Evolutionary conservation across 2,888 invertebrate species (phyloP).

Genomic region (Diarsia rubi): DNA sequence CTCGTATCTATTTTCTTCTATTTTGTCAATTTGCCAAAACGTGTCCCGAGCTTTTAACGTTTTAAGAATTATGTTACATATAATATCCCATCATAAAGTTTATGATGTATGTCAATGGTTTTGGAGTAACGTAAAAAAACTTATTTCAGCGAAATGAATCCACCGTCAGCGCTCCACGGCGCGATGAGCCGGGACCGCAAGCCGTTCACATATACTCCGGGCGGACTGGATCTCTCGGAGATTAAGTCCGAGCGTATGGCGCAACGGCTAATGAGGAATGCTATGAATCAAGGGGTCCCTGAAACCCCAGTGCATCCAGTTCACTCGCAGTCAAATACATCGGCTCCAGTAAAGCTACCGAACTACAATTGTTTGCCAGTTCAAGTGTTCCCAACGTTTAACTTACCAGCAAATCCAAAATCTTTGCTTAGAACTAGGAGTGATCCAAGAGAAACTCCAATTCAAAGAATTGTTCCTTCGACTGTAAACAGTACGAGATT

Average conservation of each 20-base stretch:
- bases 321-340: slow-evolving; percentile 87
- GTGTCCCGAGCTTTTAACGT: slow-evolving; percentile 72
- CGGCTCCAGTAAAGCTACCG: slow-evolving; percentile 84
- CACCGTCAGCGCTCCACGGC: slow-evolving; percentile 96
- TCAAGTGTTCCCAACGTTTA: slow-evolving; percentile 92
- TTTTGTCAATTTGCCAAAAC: slow-evolving; percentile 88
- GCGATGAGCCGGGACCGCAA: slow-evolving; percentile 98
- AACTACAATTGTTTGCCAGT: slow-evolving; percentile 88
- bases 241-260: slow-evolving; percentile 98
- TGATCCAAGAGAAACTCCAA: slow-evolving; percentile 74
- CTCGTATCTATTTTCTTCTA: slow-evolving; percentile 82
- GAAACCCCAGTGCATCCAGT: slow-evolving; percentile 90
- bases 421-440: slow-evolving; percentile 85
- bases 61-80: slow-evolving; percentile 71
- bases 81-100: slow-evolving; percentile 70
- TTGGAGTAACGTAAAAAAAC: slow-evolving; percentile 72
- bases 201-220: slow-evolving; percentile 98
- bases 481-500: slow-evolving; percentile 68
- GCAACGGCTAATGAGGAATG: slow-evolving; percentile 91
- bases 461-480: slow-evolving; percentile 66
- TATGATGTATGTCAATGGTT: slow-evolving; percentile 58
- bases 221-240: slow-evolving; percentile 97
- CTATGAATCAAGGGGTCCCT: slow-evolving; percentile 93
- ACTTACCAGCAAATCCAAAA: slow-evolving; percentile 93
- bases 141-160: slow-evolving; percentile 91